These are phyloP conservation scores for Platyrinchus mystaceus DNA, from an alignment of 2,797 vertebrate genomes.

Conservation along the genomic window DNA sequence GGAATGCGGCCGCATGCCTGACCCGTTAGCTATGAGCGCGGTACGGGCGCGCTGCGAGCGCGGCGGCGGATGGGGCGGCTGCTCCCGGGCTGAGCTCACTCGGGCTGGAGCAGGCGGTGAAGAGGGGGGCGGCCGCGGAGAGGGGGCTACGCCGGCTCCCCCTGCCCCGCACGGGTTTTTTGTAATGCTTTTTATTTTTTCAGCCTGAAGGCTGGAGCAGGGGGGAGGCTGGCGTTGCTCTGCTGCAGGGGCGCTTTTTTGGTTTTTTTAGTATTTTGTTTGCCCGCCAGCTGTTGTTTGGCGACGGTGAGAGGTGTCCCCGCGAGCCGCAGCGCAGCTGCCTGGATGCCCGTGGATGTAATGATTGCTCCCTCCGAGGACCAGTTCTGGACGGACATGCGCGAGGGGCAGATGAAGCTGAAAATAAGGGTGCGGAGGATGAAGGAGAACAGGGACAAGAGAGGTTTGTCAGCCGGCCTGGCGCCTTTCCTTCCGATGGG, in stretches of 20 bases:
- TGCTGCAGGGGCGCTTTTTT: neutral
- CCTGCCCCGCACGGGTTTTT: neutral
- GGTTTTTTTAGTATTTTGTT: neutral
- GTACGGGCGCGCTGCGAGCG: slow-evolving; percentile 76
- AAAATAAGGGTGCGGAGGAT: slow-evolving; percentile 90
- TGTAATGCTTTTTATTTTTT: neutral
- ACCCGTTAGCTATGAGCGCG: slow-evolving; percentile 89
- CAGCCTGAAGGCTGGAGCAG: slow-evolving; percentile 25
- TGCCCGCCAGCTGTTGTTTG: slow-evolving; percentile 51
- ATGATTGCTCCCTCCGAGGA: slow-evolving; percentile 83
- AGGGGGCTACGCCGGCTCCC: slow-evolving; percentile 22
- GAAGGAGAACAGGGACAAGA: slow-evolving; percentile 86
- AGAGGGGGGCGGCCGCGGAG: slow-evolving; percentile 47
- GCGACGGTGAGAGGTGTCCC: slow-evolving; percentile 21
- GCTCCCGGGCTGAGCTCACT: slow-evolving; percentile 80
- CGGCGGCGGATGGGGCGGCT: slow-evolving; percentile 13
- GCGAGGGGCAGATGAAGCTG: slow-evolving; percentile 87
- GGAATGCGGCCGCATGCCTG: slow-evolving; percentile 93
- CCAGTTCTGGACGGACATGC: slow-evolving; percentile 85
- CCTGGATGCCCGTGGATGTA: slow-evolving; percentile 86
- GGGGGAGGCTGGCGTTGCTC: neutral
- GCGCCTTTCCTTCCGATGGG: slow-evolving; percentile 14
- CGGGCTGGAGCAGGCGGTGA: slow-evolving; percentile 66
- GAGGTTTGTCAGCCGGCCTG: slow-evolving; percentile 82
- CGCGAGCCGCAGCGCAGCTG: slow-evolving; percentile 30